Conservation (phyloP, 2,888 invertebrate genomes). For the Eumerus sabulonum region DNA sequence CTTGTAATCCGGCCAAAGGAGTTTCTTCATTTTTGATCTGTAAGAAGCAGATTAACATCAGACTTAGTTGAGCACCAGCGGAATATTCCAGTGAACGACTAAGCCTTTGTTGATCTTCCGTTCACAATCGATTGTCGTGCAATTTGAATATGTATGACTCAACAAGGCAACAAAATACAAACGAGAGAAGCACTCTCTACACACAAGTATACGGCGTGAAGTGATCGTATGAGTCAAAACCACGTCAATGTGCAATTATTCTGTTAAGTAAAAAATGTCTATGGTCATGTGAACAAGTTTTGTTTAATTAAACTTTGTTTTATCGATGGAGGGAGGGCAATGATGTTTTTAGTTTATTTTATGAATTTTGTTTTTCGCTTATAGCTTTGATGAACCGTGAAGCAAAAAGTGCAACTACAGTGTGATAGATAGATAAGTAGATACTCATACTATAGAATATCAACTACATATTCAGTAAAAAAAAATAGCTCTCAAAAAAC, state of each 20-base stretch:
- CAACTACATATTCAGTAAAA: too few species aligned
- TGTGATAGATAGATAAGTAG: background rate
- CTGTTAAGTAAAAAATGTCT: constrained; percentile 51
- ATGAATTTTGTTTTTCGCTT: constrained; percentile 10
- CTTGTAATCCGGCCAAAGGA: constrained; percentile 63
- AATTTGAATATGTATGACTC: constrained; percentile 62
- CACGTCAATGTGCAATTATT: constrained; percentile 59
- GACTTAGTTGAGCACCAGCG: background rate
- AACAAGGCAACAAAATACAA: constrained; percentile 44
- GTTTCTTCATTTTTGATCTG: constrained; percentile 64
- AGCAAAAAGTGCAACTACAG: constrained; percentile 36
- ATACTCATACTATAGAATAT: too few species aligned
- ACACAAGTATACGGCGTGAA: constrained; percentile 7
- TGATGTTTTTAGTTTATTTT: constrained; percentile 7
- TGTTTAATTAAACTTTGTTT: constrained; percentile 20
- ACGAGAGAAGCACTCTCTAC: constrained; percentile 12
- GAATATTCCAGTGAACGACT: constrained; percentile 33
- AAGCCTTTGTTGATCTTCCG: constrained; percentile 39
- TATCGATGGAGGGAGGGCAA: background rate
- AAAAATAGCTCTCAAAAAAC: too few species aligned
- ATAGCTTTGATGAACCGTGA: constrained; percentile 6
- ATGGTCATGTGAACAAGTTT: constrained; percentile 56
- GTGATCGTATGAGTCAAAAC: constrained; percentile 50
- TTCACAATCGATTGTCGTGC: constrained; percentile 54
- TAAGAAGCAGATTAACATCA: constrained; percentile 20